Evolutionary conservation across 2,797 vertebrate species (phyloP), one percentile per base, ranked within the genome.

Genomic region (Vespertilio murinus): DNA sequence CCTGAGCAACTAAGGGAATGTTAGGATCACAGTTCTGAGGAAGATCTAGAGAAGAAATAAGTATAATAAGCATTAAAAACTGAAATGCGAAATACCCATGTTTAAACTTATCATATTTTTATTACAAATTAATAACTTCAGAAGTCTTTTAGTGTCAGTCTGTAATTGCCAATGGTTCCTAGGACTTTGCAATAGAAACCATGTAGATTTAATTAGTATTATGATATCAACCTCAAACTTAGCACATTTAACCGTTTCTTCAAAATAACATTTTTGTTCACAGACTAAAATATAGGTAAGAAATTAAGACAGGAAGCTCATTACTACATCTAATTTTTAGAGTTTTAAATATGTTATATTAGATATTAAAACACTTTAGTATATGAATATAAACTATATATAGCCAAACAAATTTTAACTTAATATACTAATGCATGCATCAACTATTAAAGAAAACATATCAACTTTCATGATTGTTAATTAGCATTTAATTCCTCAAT

Each of bases 1-100:
- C 99, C 98, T 99, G 99, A 97, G 99, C 99, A 98, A 99, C 99
- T 98, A 99, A 97, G 96, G 99, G 99, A 98, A 99, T 99, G 98
- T 99, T 99, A 98, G 99, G 98, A 98, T 99, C 99, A 98, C 98
- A 99, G 98, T 99, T 99, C 97, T 98, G 98, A 98, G 99, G 98
- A 98, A 99, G 98, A 99, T 99, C 99, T 99, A 97, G 96, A 71
- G 92, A 98, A 97, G 96, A 97, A 96, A 97, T 82, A 96, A 70
- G 98, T 33, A 95, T 40, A 97, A 96, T 25, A 94, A 73, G 30
- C 16, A 96, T 97, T 97, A 97, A 88, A 94, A 95, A 80, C 70
- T 38, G 86, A 95, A 94, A 93, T 74, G 30, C 9, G 71, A 89
- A 88, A 67, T 73, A 90, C 3, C n/a, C 54, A 40, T 23, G 83